Evolutionary conservation across 2,888 invertebrate species (phyloP).

Genomic region (Bhutanitis thaidina): DNA sequence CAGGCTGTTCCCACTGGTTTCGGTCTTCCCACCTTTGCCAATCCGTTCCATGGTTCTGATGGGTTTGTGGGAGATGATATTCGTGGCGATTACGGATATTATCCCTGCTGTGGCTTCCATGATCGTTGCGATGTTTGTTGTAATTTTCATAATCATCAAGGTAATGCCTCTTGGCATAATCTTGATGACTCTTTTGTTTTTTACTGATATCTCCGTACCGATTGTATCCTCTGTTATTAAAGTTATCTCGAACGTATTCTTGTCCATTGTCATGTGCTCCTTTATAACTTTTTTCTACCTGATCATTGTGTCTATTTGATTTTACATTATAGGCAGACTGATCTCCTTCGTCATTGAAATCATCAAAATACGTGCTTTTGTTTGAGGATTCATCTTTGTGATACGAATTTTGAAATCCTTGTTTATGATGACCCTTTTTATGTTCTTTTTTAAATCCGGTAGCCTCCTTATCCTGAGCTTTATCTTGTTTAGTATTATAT

Average conservation of each 20-base stretch:
- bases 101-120: slow-evolving; percentile 57
- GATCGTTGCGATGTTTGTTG: slow-evolving; percentile 61
- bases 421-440: slow-evolving; percentile 84
- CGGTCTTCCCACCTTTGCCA: slow-evolving; percentile 52
- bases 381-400: slow-evolving; percentile 85
- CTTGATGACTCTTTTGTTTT: slow-evolving; percentile 58
- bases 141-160: slow-evolving; percentile 64
- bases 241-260: slow-evolving; percentile 59
- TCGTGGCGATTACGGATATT: slow-evolving; percentile 55
- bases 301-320: slow-evolving; percentile 60
- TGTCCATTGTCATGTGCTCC: slow-evolving; percentile 66
- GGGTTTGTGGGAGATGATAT: slow-evolving; percentile 43
- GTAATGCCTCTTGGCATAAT: slow-evolving; percentile 69
- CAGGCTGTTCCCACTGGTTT: slow-evolving; percentile 41
- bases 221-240: slow-evolving; percentile 60
- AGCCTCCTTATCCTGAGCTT: slow-evolving; percentile 63
- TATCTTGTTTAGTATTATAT: slow-evolving; percentile 61
- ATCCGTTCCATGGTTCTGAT: slow-evolving; percentile 55
- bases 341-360: slow-evolving; percentile 74
- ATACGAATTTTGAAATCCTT: slow-evolving; percentile 84
- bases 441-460: slow-evolving; percentile 72
- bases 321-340: slow-evolving; percentile 65
- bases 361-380: slow-evolving; percentile 85
- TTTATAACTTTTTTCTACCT: slow-evolving; percentile 62
- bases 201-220: slow-evolving; percentile 61